Percentiles rank a stretch among this genome's conserved stretches.
These are phyloP conservation scores for Drosophila paulistorum DNA, from an alignment of 1,140 invertebrate species.

Conservation along the genomic window DNA sequence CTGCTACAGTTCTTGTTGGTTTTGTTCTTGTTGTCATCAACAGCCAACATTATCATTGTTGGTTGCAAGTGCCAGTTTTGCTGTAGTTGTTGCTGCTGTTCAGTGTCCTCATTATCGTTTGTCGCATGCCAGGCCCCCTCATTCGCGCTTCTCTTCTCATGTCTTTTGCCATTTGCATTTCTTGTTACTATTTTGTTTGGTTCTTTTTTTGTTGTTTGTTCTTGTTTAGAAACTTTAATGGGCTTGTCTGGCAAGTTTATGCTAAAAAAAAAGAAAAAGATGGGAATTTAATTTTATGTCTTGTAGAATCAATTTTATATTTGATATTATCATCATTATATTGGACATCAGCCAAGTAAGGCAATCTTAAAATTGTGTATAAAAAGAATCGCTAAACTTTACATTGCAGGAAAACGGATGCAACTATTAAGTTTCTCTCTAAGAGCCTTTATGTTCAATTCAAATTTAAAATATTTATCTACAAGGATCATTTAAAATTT, in stretches of 20 bases:
- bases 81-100: conserved; percentile 49
- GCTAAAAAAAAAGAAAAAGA: not conserved
- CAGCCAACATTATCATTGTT: conserved; percentile 72
- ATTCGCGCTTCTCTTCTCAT: conserved; percentile 44
- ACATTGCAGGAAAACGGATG: no score
- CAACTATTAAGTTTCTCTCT: no score
- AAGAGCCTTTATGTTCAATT: no score
- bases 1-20: not conserved
- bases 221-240: conserved; percentile 70
- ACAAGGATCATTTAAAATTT: no score
- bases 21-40: conserved; percentile 66
- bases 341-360: not conserved
- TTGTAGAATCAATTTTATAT: not conserved
- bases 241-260: conserved; percentile 36
- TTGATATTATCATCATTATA: not conserved
- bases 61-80: conserved; percentile 59
- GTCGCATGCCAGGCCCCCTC: conserved; percentile 48
- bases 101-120: conserved; percentile 75
- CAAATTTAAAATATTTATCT: no score
- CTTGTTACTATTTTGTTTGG: conserved; percentile 45
- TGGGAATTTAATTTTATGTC: not conserved
- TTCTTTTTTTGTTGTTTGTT: conserved; percentile 44
- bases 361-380: not conserved
- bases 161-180: conserved; percentile 65
- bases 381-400: no score